Evolutionary conservation across 1,140 invertebrate species (phyloP), one percentile per base, ranked within the genome.

Genomic region (Drosophila trapezifrons): DNA sequence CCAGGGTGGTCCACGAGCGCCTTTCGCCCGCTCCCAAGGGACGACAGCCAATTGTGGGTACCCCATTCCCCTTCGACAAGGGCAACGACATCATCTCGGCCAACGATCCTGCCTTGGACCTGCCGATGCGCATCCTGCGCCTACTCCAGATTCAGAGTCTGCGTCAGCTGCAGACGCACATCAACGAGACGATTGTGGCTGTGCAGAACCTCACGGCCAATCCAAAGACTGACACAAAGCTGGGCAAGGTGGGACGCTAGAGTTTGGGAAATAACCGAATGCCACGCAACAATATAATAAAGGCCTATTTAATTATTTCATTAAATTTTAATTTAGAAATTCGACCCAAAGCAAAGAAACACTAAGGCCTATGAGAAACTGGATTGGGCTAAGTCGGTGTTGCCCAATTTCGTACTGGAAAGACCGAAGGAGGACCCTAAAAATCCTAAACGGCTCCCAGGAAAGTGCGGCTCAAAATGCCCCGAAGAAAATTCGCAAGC

Each of bases 161-260:
- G 8, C 93, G 98, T 75, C 94, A 98, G 73, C 93, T 99, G 22
- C 98, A 99, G 93, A 99, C 98, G 0, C 95, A 95, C 85, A 98
- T 99, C 38, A 99, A 99, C 93, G 96, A 98, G 93, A 95, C 96
- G 4, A 96, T 99, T 89, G 98, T 99, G 3, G 94, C 94, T 62
- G 96, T 98, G 2, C 98, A 99, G 94, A 95, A 93, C 66, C 94
- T 99, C 7, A 99, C 98, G 15, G 98, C 98, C 9, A 96, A 99
- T 95, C 98, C 98, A 12, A 98, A 98, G 93, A 99, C 98, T 83
- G 98, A 99, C 91, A 98, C 97, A 3, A 96, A 95, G 91, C 93
- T 99, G 25, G 98, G 98, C 58, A 97, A 98, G 95, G 98, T 99
- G 84, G 98, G 98, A 70, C 91, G 90, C 60, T 90, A 52, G 67